Evolutionary conservation across 2,797 vertebrate species (phyloP), one percentile per base, ranked within the genome.

Genomic region (Crotalus adamanteus): DNA sequence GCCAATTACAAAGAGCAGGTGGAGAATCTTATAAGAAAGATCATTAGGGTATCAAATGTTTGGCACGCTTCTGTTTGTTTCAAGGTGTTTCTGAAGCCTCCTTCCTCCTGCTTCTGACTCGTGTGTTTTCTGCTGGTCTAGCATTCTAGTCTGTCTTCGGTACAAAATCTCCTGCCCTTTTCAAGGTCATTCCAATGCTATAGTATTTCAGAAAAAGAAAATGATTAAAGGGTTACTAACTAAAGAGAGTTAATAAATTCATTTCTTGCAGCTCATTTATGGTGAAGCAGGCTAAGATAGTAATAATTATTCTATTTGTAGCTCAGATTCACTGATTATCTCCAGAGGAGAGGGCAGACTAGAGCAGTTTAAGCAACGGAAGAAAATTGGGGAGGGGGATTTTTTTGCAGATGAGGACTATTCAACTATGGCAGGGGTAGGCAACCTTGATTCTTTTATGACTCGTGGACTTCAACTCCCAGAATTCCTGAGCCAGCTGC

Each of bases 1-100:
- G 95, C 94, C 61, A 86, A 91, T 3, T 92, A 31, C 91, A 92
- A 92, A 92, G 94, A 94, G 88, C 96, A 97, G 96, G 96, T 97
- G 96, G 96, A 95, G 93, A 93, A 94, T 88, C 93, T 95, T 95
- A 91, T 86, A 57, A 88, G 92, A 93, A 95, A 93, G 92, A 93
- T 89, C 60, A 89, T 94, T 96, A 95, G 93, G 94, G 22, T 94
- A 93, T 94, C 95, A 92, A 94, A 97, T 92, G 94, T 16, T 94
- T 97, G 96, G 95, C 96, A 92, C 56, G 51, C n/a, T 92, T 94
- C 93, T 92, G 87, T 11, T 96, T 89, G 94, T 96, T 96, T 22
- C 9, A 92, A 97, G 96, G 96, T 95, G 96, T 93, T 97, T 95
- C 95, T 91, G 60, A 91, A 20, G 65, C 86, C 83, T 91, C 42